Conservation (phyloP, 2,888 invertebrate genomes). For the Abscondita cerata region DNA sequence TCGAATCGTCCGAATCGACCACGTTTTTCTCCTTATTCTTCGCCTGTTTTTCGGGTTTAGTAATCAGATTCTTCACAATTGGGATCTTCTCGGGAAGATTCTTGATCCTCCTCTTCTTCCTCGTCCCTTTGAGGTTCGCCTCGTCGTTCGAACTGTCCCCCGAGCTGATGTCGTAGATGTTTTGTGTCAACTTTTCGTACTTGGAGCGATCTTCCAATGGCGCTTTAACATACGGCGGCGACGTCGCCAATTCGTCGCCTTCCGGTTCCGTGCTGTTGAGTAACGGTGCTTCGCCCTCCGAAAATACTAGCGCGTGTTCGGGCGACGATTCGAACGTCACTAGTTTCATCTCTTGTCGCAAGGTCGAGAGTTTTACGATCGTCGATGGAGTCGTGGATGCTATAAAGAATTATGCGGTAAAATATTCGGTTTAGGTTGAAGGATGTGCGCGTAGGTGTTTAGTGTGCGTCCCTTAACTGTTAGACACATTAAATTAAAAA, state of each 20-base stretch:
- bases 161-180: conserved; percentile 62
- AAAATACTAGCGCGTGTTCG: conserved; percentile 37
- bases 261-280: conserved; percentile 54
- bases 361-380: conserved; percentile 8
- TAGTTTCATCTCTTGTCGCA: conserved; percentile 18
- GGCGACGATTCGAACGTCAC: conserved; percentile 40
- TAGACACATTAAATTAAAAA: too few species aligned
- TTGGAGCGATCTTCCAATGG: conserved; percentile 76
- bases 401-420: conserved; percentile 23
- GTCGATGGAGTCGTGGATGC: conserved; percentile 26
- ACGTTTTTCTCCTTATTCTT: conserved; percentile 43
- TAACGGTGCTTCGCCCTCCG: conserved; percentile 59
- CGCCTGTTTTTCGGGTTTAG: conserved; percentile 41
- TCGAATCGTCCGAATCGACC: conserved; percentile 70
- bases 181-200: conserved; percentile 76
- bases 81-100: conserved; percentile 65
- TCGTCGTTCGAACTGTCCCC: conserved; percentile 62
- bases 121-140: conserved; percentile 51
- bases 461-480: too few species aligned
- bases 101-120: conserved; percentile 54
- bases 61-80: conserved; percentile 62
- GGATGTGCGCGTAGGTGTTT: too few species aligned
- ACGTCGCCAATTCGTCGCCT: conserved; percentile 46
- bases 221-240: conserved; percentile 66
- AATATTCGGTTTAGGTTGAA: too few species aligned